Evolutionary conservation across 1,140 invertebrate species (phyloP), one percentile per base, ranked within the genome.

Genomic region (Heterodera schachtii): DNA sequence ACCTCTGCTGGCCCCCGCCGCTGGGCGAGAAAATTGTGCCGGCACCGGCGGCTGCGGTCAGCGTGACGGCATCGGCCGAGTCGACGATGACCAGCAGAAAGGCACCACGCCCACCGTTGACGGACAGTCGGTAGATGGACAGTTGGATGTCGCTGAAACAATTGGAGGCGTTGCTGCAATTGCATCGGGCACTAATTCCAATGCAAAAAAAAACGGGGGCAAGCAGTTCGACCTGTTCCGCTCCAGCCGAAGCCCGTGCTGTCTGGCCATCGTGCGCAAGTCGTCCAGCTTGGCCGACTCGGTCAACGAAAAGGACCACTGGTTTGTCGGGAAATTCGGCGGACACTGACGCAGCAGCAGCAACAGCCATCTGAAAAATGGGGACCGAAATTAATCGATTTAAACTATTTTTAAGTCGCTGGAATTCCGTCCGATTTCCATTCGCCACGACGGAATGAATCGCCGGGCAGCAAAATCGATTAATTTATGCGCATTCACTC

Each of bases 1-100:
- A 71, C 9, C 69, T 31, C 69, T 71, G 69, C 43, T 46, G 69
- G 31, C 41, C 31, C 11, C 69, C 69, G 19, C 44, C 69, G 3
- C 41, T 71, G 3, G 69, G 69, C 16, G 57, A 64, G 16, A 64
- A 71, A 71, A 71, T 43, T 43, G 69, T 41, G 69, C 69, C 44
- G 44, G 69, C 69, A 31, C 69, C 44, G 4, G 31, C 69, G 41
- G 69, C 31, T 43, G 69, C 69, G 21, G 21, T 46, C 21, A 71
- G 31, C 31, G 69, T 71, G 69, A 71, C 41, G 31, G 41, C 69
- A n/a, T 71, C 69, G 9, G 69, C 44, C 69, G 69, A 71, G 31
- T 71, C 69, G 69, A 46, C 31, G 69, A 71, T 43, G 69, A 71
- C 57, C 13, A 64, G 69, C 69, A 71, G 31, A 71, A 71, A 46